Percentiles rank a stretch among this genome's conserved stretches.
Conservation (phyloP, 2,797 vertebrate genomes). For the Tragelaphus eurycerus region DNA sequence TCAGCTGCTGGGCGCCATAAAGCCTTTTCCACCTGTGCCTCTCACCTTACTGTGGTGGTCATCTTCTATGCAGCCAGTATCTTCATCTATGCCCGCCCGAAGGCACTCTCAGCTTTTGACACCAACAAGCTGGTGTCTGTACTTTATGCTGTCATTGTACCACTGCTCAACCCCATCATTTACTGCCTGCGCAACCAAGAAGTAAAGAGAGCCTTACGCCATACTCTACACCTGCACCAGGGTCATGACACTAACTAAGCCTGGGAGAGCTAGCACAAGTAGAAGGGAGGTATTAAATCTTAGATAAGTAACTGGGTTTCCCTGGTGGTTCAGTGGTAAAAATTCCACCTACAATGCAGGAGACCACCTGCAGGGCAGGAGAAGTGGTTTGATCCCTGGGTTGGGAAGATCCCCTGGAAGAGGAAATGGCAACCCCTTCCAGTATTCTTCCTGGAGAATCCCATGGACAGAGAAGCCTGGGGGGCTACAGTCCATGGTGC, state of each 20-base stretch:
- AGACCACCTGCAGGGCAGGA: not conserved
- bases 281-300: not conserved
- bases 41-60: constrained; percentile 75
- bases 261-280: not conserved
- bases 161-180: constrained; percentile 78
- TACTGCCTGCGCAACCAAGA: constrained; percentile 76
- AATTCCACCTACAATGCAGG: not conserved
- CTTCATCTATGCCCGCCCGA: constrained; percentile 77
- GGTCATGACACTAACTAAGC: not conserved
- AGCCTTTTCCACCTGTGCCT: constrained; percentile 78
- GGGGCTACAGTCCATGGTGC: not conserved
- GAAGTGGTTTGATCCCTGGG: not conserved
- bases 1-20: constrained; percentile 68
- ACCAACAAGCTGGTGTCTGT: constrained; percentile 78
- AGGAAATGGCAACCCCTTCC: not conserved
- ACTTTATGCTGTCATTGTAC: constrained; percentile 76
- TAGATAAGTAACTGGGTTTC: not conserved
- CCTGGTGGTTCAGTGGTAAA: not conserved
- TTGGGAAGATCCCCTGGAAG: not conserved
- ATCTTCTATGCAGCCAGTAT: constrained; percentile 76
- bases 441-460: not conserved
- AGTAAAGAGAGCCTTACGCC: constrained; percentile 73
- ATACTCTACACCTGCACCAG: constrained; percentile 49
- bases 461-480: not conserved
- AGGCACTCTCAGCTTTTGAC: constrained; percentile 72